Conservation (phyloP, 2,113 vertebrate genomes). For the Albula goreensis region DNA sequence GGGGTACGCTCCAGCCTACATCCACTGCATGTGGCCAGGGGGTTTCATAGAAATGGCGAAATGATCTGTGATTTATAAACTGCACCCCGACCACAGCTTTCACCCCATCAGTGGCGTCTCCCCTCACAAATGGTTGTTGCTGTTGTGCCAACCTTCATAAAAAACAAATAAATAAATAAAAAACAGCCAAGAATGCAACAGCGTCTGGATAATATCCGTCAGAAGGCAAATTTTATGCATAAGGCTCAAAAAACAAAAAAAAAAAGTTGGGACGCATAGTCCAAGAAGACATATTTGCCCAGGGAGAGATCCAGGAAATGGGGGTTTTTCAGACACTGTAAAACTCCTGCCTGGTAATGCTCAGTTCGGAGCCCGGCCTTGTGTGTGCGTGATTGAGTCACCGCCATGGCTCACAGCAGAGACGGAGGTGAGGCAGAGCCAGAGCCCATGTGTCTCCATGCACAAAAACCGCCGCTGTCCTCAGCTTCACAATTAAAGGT, state of each 20-base stretch:
- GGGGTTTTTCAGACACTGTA: conserved; percentile 43
- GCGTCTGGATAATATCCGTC: conserved; percentile 47
- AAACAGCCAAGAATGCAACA: conserved; percentile 37
- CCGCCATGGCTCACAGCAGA: not conserved
- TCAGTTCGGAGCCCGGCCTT: not conserved
- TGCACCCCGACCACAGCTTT: not conserved
- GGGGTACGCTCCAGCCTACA: not conserved
- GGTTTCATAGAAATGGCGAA: not conserved
- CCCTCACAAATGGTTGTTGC: not conserved
- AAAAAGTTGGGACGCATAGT: conserved; percentile 38
- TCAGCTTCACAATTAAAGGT: not conserved
- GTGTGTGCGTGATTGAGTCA: conserved; percentile 1
- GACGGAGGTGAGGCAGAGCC: not conserved
- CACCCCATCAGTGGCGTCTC: not conserved
- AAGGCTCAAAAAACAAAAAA: conserved; percentile 52
- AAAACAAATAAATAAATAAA: too few species aligned
- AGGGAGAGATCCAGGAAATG: conserved; percentile 33
- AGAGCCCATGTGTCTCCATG: not conserved
- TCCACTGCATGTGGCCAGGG: not conserved
- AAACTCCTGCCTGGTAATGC: conserved; percentile 34
- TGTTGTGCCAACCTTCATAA: not conserved
- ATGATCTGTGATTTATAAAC: not conserved
- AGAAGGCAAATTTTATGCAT: conserved; percentile 45
- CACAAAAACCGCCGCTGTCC: not conserved
- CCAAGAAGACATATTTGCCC: conserved; percentile 36